Percentiles rank a stretch among this genome's conserved stretches.
Conservation (phyloP, 2,888 invertebrate genomes). For the Rhagonycha fulva region DNA sequence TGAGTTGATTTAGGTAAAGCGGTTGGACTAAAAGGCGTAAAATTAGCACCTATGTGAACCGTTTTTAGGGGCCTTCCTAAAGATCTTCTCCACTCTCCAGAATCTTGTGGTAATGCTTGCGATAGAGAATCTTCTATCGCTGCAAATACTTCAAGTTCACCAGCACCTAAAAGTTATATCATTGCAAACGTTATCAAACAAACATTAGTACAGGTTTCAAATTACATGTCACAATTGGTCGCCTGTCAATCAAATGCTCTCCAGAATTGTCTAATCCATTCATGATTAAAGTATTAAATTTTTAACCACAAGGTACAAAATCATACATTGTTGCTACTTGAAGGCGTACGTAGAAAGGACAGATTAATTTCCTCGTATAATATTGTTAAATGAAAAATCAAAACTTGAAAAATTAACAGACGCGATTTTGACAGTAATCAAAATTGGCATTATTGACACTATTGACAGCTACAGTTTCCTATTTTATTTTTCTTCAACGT, state of each 20-base stretch:
- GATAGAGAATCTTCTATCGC: slow-evolving; percentile 78
- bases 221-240: slow-evolving; percentile 77
- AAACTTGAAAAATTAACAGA: slow-evolving; percentile 1
- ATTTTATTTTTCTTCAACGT: not conserved
- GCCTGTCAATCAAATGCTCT: slow-evolving; percentile 66
- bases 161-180: slow-evolving; percentile 61
- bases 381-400: not conserved
- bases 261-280: slow-evolving; percentile 35
- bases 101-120: slow-evolving; percentile 82
- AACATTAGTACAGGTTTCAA: slow-evolving; percentile 36
- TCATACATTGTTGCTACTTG: slow-evolving; percentile 41
- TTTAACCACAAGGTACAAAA: slow-evolving; percentile 47
- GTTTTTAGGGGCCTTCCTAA: slow-evolving; percentile 85
- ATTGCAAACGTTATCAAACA: not conserved
- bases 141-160: slow-evolving; percentile 83
- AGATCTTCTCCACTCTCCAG: slow-evolving; percentile 90
- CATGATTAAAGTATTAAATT: slow-evolving; percentile 48
- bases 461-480: not conserved
- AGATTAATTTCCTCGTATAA: not conserved
- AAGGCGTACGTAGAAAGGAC: not conserved
- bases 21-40: slow-evolving; percentile 78
- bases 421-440: slow-evolving; percentile 35
- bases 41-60: slow-evolving; percentile 81
- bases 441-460: slow-evolving; percentile 15
- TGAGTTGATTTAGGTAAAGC: slow-evolving; percentile 73